Percentiles rank a stretch among this genome's conserved stretches.
Conservation (phyloP, 2,888 invertebrate species). For the Tenthredo scrophulariae region DNA sequence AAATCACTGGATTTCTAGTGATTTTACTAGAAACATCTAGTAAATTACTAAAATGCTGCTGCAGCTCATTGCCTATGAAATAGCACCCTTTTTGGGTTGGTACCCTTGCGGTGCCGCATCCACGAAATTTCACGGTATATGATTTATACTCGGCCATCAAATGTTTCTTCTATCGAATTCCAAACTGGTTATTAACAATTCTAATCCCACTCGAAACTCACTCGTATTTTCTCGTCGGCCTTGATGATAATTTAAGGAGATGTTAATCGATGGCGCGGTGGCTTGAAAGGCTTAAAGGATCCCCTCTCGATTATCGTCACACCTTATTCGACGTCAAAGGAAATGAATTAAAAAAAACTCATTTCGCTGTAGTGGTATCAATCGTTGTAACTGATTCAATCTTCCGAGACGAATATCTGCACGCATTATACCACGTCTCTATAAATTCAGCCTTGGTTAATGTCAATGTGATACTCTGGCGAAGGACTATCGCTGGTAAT, state of each 20-base stretch:
- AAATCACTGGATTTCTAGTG: no score
- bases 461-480: constrained; percentile 8
- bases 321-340: neutral
- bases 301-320: neutral
- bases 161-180: neutral
- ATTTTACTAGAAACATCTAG: no score
- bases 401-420: neutral
- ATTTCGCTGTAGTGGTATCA: neutral
- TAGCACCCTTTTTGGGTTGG: no score
- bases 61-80: no score
- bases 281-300: neutral
- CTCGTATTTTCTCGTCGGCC: neutral
- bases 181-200: constrained; percentile 1
- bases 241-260: neutral
- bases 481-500: constrained; percentile 10
- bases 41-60: no score
- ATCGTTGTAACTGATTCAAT: neutral
- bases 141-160: neutral
- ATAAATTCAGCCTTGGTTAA: neutral
- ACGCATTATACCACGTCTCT: neutral
- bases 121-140: no score
- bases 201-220: neutral
- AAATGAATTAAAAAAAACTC: neutral
- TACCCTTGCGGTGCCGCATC: no score
- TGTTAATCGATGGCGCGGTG: neutral